A percentile compares a stretch with the other conserved stretches of the same genome.
phyloP scores from a whole-genome alignment of 1,140 invertebrate species.

The Wasmannia auropunctata region DNA sequence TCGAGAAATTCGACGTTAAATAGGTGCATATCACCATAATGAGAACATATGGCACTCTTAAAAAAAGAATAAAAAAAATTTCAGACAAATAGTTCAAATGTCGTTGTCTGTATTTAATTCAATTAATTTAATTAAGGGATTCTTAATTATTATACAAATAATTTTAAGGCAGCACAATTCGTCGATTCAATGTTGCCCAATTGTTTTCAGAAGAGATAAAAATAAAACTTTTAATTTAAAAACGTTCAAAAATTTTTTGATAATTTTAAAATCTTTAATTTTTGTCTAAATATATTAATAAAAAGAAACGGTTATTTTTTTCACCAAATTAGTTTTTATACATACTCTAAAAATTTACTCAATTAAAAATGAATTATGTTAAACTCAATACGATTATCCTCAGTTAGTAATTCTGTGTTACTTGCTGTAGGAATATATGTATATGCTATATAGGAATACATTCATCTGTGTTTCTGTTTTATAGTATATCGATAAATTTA shows the following conservation, averaged over 20 bases:
- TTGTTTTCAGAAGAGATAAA: neutral
- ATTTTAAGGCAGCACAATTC: neutral
- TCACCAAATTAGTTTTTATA: neutral
- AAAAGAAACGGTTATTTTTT: neutral
- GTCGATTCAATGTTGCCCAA: neutral
- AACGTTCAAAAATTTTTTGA: neutral
- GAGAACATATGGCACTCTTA: neutral
- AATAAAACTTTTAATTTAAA: neutral
- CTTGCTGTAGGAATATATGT: neutral
- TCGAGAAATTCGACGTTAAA: neutral
- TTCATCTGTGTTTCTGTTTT: neutral
- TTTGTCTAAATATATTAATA: neutral
- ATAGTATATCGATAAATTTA: neutral
- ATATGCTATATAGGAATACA: too few species aligned
- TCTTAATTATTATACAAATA: neutral
- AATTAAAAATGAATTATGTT: neutral
- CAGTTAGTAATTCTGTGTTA: constrained; percentile 6
- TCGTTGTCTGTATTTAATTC: neutral
- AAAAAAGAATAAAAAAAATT: neutral
- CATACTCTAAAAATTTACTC: neutral
- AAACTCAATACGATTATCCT: neutral
- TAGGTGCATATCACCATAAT: neutral
- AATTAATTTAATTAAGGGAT: neutral
- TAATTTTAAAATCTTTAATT: neutral
- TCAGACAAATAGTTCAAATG: neutral